Percentiles rank a stretch among this genome's conserved stretches.
Evolutionary conservation across 2,888 invertebrate species (phyloP).

Genomic region (Odontocerum albicorne): DNA sequence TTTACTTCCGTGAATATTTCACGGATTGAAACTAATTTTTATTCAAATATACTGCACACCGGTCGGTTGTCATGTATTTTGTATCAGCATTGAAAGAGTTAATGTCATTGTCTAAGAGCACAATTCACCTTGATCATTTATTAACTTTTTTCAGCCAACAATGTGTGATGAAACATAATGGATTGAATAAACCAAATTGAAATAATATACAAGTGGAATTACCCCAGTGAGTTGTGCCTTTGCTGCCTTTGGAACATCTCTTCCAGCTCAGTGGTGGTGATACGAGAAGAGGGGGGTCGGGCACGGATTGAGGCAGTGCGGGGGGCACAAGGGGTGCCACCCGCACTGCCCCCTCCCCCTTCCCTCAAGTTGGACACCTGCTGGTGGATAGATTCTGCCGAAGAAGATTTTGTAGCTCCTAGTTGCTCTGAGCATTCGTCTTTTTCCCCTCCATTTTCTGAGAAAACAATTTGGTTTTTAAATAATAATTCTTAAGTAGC

Average conservation of each 20-base stretch:
- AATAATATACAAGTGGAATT: constrained; percentile 26
- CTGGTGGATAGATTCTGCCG: constrained; percentile 77
- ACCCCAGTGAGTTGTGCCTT: constrained; percentile 58
- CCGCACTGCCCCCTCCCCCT: constrained; percentile 47
- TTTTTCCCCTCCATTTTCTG: constrained; percentile 70
- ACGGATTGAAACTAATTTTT: too few relatives aligned
- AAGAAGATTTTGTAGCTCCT: constrained; percentile 74
- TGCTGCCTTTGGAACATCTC: constrained; percentile 90
- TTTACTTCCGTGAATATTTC: too few relatives aligned
- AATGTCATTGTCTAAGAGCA: too few relatives aligned
- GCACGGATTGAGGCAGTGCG: constrained; percentile 91
- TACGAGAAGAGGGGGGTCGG: constrained; percentile 83
- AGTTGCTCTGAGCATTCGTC: constrained; percentile 71
- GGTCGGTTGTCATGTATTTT: too few relatives aligned
- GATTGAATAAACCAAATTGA: neutral
- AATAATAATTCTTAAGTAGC: too few relatives aligned
- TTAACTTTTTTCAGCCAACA: neutral
- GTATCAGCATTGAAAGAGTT: too few relatives aligned
- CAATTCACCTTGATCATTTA: too few relatives aligned
- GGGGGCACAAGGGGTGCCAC: constrained; percentile 69
- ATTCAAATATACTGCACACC: too few relatives aligned
- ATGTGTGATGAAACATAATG: neutral
- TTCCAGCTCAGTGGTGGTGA: constrained; percentile 89
- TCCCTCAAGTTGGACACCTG: constrained; percentile 53
- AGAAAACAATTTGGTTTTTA: too few relatives aligned